A percentile compares a stretch with the other conserved stretches of the same genome.
These are phyloP conservation scores for Odontamblyopus rebecca DNA, from an alignment of 2,797 vertebrate genomes.

Conservation along the genomic window DNA sequence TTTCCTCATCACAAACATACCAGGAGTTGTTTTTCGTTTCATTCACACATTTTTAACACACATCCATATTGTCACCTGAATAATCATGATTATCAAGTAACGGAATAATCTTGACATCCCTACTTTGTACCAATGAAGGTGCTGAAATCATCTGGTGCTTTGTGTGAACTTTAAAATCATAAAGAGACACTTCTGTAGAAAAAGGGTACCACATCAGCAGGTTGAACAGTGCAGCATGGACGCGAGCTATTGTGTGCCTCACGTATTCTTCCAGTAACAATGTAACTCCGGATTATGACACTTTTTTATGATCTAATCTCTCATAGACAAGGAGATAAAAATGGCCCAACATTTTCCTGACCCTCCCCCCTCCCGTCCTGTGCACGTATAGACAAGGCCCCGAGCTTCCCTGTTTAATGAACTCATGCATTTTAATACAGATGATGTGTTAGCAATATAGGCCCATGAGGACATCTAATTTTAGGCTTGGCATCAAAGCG, in stretches of 20 bases:
- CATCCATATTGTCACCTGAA: no score
- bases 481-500: slow-evolving; percentile 10
- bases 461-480: slow-evolving; percentile 8
- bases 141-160: no score
- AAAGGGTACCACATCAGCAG: no score
- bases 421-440: slow-evolving; percentile 17
- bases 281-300: neutral
- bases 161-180: no score
- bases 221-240: no score
- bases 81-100: no score
- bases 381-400: slow-evolving; percentile 5
- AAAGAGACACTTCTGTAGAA: no score
- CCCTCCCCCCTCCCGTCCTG: neutral
- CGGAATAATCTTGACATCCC: no score
- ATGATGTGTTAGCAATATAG: slow-evolving; percentile 15
- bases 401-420: neutral
- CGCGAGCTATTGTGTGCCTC: neutral
- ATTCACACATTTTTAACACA: no score
- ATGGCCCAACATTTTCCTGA: neutral
- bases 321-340: neutral
- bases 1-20: no score
- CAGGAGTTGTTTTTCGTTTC: no score
- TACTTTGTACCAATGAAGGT: no score
- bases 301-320: slow-evolving; percentile 2
- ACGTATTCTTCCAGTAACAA: neutral